A percentile compares a stretch with the other conserved stretches of the same genome.
Conservation (phyloP, 1,140 invertebrate species). For the Stratiolaelaps scimitus region DNA sequence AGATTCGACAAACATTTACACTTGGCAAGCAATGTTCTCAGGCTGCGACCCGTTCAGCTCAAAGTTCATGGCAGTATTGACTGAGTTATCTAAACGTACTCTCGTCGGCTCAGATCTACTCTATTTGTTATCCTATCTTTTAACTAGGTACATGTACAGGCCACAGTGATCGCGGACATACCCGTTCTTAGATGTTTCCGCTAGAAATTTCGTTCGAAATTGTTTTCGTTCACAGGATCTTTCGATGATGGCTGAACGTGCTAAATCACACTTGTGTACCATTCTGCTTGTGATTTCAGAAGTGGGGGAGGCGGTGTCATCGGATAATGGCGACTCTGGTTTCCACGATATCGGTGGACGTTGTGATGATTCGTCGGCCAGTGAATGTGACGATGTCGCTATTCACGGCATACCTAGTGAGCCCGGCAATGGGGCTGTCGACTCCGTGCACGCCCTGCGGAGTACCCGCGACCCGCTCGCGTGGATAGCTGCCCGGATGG, state of each 20-base stretch:
- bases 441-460: slow-evolving; percentile 6
- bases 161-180: no score
- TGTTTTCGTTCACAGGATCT: background rate
- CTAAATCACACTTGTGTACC: no score
- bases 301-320: slow-evolving; percentile 22
- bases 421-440: background rate
- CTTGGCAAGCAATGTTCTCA: no score
- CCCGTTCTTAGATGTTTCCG: no score
- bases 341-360: slow-evolving; percentile 19
- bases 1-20: no score
- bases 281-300: background rate
- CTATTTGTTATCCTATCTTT: no score
- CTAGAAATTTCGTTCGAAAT: slow-evolving; percentile 22
- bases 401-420: no score
- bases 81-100: no score
- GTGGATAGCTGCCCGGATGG: slow-evolving; percentile 8
- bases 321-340: slow-evolving; percentile 18
- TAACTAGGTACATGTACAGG: no score
- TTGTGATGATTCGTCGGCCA: slow-evolving; percentile 7
- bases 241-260: background rate
- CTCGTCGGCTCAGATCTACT: no score
- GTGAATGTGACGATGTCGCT: slow-evolving; percentile 7
- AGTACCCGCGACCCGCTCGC: slow-evolving; percentile 1
- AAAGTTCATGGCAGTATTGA: no score
- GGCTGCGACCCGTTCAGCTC: no score